Percentiles rank a stretch among this genome's conserved stretches.
These are phyloP conservation scores for Prochilodus magdalenae DNA, from an alignment of 2,113 vertebrate genomes.

Conservation along the genomic window DNA sequence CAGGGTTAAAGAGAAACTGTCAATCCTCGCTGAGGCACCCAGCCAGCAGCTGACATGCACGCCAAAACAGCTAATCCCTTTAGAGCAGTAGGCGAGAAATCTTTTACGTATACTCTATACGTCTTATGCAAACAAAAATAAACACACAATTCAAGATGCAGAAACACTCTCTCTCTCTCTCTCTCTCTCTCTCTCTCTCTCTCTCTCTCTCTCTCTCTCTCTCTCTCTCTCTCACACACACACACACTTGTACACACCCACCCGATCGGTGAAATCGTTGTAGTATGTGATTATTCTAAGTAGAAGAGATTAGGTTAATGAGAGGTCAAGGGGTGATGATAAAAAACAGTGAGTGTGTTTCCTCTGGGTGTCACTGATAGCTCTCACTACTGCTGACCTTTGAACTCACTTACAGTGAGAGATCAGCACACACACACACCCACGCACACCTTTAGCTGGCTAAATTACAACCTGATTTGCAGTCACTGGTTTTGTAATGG, in stretches of 20 bases:
- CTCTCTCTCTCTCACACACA: neutral
- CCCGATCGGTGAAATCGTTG: slow-evolving; percentile 58
- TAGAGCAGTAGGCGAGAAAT: slow-evolving; percentile 40
- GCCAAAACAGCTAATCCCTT: slow-evolving; percentile 43
- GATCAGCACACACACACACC: slow-evolving; percentile 63
- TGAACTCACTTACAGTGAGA: slow-evolving; percentile 69
- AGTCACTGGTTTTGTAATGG: slow-evolving; percentile 40
- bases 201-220: slow-evolving; percentile 15
- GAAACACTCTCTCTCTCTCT: neutral
- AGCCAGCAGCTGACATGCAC: slow-evolving; percentile 1
- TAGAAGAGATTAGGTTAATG: slow-evolving; percentile 72
- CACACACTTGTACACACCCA: neutral
- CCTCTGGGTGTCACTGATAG: slow-evolving; percentile 76
- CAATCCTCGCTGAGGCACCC: slow-evolving; percentile 20
- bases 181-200: neutral
- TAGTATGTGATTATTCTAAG: slow-evolving; percentile 67
- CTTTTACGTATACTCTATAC: slow-evolving; percentile 17
- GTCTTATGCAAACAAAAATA: slow-evolving; percentile 16
- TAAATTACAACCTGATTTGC: slow-evolving; percentile 65
- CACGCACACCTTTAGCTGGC: slow-evolving; percentile 65
- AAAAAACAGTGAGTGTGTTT: slow-evolving; percentile 68
- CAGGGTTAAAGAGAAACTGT: slow-evolving; percentile 32
- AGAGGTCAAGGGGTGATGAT: slow-evolving; percentile 77
- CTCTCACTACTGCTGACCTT: slow-evolving; percentile 69
- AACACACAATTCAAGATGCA: slow-evolving; percentile 8